Evolutionary conservation across 2,888 invertebrate genomes (phyloP).

Genomic region (Erebia epiphron): DNA sequence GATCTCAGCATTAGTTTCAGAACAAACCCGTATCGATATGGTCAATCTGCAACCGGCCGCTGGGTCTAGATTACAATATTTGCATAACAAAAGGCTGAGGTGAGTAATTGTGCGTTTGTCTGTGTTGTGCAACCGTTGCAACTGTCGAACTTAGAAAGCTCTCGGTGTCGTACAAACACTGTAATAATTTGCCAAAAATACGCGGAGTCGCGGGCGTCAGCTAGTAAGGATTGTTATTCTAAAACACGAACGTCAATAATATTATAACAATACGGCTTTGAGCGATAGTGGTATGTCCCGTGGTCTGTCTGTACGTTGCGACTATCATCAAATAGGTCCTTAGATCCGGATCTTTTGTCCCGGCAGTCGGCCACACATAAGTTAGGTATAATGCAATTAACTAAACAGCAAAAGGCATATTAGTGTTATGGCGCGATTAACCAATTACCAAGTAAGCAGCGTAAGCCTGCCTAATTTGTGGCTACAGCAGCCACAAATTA

Average conservation of each 20-base stretch:
- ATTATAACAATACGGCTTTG: too few species aligned
- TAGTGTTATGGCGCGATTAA: slow-evolving; percentile 7
- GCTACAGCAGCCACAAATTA: too few species aligned
- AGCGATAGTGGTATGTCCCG: too few species aligned
- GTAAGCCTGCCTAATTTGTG: neutral
- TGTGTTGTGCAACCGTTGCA: too few species aligned
- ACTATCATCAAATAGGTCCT: neutral
- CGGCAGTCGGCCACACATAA: neutral
- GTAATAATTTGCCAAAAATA: too few species aligned
- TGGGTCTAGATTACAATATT: neutral
- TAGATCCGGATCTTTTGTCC: neutral
- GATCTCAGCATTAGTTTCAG: neutral
- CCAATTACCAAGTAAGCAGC: slow-evolving; percentile 7
- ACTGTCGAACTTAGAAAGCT: neutral
- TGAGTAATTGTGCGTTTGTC: neutral
- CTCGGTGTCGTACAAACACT: neutral
- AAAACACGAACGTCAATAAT: too few species aligned
- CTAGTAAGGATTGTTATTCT: too few species aligned
- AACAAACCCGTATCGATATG: neutral
- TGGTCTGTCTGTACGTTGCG: too few species aligned
- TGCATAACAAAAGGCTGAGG: neutral
- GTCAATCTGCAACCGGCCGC: neutral
- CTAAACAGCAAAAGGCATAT: slow-evolving; percentile 1
- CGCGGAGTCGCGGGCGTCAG: too few species aligned
- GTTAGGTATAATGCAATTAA: slow-evolving; percentile 5